Evolutionary conservation across 1,140 invertebrate genomes (phyloP), one percentile per base, ranked within the genome.

Genomic region (Aricia agestis): DNA sequence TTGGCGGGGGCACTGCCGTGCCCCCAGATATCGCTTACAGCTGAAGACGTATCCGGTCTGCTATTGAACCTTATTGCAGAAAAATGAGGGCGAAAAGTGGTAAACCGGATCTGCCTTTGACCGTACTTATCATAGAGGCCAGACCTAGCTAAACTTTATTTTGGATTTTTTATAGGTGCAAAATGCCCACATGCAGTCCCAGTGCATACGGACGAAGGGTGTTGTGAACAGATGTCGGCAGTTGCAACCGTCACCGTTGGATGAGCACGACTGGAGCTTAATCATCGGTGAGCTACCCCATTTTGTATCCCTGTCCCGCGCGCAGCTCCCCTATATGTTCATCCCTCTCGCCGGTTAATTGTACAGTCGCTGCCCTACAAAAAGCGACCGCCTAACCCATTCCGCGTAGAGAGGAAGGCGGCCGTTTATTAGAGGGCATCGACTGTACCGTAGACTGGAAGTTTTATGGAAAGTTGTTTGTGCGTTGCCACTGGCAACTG

Each of bases 401-500:
- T 9, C 10, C 13, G 9, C 2, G 13, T 15, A 4, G 45, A 52
- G 13, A 15, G 45, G 13, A 52, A 52, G 45, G 11, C 11, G 13
- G 45, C 13, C 9, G 45, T 52, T 52, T 52, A 52, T 52, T 13
- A 2, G 45, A 15, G 45, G 45, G 45, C 45, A 52, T 11, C 45
- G 45, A 78, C 74, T 63, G 59, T 63, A 63, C 59, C 18, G 70
- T 76, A 76, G 80, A 79, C 82, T 83, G 76, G 75, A 82, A 78
- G 79, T 87, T 80, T 80, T 82, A 79, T 84, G 78, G 72, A 84
- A 83, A 84, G 86, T 85, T 89, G 86, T 90, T 89, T 86, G 81
- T 77, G 80, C 82, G 87, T 91, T 87, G 89, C 85, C 85, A 85
- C 66, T 66, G 78, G 89, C 89, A 91, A 91, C 89, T 82, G 84